Conservation (phyloP, 2,888 invertebrate species). For the Helleia helle region DNA sequence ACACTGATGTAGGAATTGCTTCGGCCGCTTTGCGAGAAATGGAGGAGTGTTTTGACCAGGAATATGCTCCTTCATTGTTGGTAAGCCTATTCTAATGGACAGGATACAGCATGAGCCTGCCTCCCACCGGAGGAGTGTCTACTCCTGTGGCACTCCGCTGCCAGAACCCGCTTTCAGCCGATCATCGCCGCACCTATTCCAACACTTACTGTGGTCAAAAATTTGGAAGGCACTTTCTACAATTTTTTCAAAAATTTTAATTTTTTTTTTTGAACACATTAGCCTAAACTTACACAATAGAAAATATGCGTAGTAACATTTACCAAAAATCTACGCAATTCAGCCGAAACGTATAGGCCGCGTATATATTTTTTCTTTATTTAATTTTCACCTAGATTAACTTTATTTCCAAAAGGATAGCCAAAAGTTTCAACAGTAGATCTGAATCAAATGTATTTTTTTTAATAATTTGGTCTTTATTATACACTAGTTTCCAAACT, state of each 20-base stretch:
- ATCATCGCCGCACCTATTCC: conserved; percentile 71
- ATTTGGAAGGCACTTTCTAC: conserved; percentile 89
- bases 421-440: conserved; percentile 68
- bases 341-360: conserved; percentile 69
- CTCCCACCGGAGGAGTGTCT: too few species aligned
- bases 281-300: conserved; percentile 78
- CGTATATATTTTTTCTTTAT: conserved; percentile 50
- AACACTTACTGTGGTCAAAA: conserved; percentile 76
- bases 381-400: conserved; percentile 55
- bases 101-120: too few species aligned
- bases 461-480: conserved; percentile 65
- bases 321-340: conserved; percentile 70
- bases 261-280: conserved; percentile 81
- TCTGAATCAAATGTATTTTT: conserved; percentile 60
- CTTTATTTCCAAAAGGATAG: conserved; percentile 70
- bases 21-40: too few species aligned
- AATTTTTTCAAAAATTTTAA: conserved; percentile 71
- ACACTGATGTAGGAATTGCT: too few species aligned
- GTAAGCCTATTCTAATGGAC: too few species aligned
- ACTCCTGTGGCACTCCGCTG: conserved; percentile 23
- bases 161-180: conserved; percentile 35
- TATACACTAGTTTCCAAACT: conserved; percentile 69
- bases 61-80: too few species aligned
- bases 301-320: conserved; percentile 74
- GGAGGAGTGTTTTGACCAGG: too few species aligned